Base-by-base conservation (phyloP, 2,888 invertebrate species). In the Blomia tropicalis region DNA sequence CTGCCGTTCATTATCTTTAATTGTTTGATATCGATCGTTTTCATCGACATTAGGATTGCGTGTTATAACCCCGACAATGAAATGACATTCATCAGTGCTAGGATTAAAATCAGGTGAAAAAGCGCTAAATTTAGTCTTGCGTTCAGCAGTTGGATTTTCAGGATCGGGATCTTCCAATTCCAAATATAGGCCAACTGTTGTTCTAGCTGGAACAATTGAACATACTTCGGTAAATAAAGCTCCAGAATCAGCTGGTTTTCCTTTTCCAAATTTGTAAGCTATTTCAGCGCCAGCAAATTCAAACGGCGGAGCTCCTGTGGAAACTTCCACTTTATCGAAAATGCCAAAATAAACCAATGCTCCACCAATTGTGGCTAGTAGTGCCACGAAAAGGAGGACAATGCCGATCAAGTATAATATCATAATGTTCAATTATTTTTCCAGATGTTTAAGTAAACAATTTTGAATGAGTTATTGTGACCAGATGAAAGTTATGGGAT, bases 161-260 rank as follows among this genome's bases (percentile, higher is more conserved):
- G 14, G 32, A 19, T 22, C 25, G 51, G 54, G 27, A 4, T 29
- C 65, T 68, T 75, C 75, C 72, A 70, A 73, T 65, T 77, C 76
- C 66, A 77, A 76, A 67, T 75, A 76, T 4, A 77, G 70, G 2
- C 76, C 76, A 56, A 77, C 67, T 22, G 70, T 70, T 63, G 70
- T 71, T 59, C 71, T 67, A 41, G 70, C 66, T 1, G 76, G 75
- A 2, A 71, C 71, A 29, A 74, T 65, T n/a, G 68, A 69, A 41
- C 70, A 69, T 1, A 72, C 71, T 69, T 76, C 75, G 1, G 73
- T 73, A 67, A 75, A 77, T 14, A 74, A 64, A 2, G 69, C 67
- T 4, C 75, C 75, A 54, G 71, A 70, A 58, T 75, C 70, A 63
- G 71, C 72, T 70, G 76, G 76, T 0, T 75, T 72, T 2, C 76